Percentiles rank a stretch among this genome's conserved stretches.
Evolutionary conservation across 2,113 vertebrate genomes (phyloP).

Genomic region (Caretta caretta): DNA sequence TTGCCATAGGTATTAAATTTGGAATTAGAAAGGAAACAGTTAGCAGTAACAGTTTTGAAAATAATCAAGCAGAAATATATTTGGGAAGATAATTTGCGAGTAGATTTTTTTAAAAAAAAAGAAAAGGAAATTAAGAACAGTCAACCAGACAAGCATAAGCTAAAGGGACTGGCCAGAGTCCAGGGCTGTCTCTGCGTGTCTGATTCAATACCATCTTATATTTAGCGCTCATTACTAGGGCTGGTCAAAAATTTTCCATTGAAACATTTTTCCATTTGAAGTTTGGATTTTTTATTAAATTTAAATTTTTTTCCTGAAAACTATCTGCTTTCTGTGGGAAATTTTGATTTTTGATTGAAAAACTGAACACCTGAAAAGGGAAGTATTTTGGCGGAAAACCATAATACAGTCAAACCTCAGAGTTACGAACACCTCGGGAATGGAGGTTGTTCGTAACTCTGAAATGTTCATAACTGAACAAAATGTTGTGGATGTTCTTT

Average conservation of each 20-base stretch:
- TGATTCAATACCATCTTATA: conserved; percentile 16
- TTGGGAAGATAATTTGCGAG: neutral
- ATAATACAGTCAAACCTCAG: too few species aligned
- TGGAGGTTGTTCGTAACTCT: too few species aligned
- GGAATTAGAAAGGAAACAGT: conserved; percentile 43
- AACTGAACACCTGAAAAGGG: neutral
- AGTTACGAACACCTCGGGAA: too few species aligned
- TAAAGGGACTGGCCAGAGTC: conserved; percentile 15
- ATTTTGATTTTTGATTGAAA: neutral
- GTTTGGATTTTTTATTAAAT: conserved; percentile 17
- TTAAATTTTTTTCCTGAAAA: neutral
- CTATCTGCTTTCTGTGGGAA: neutral
- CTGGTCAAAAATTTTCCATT: conserved; percentile 1
- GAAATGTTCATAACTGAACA: too few species aligned
- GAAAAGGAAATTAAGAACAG: neutral
- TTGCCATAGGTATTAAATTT: conserved; percentile 21
- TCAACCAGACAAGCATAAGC: conserved; percentile 3
- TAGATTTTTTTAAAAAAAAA: neutral
- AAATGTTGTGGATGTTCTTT: too few species aligned
- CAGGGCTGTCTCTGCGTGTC: neutral
- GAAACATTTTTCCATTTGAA: conserved; percentile 8
- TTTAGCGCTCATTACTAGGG: conserved; percentile 22
- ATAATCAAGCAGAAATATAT: neutral
- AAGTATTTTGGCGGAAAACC: neutral
- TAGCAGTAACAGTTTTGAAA: neutral